Base-by-base conservation (phyloP, 2,888 invertebrate species). In the Limenitis camilla region DNA sequence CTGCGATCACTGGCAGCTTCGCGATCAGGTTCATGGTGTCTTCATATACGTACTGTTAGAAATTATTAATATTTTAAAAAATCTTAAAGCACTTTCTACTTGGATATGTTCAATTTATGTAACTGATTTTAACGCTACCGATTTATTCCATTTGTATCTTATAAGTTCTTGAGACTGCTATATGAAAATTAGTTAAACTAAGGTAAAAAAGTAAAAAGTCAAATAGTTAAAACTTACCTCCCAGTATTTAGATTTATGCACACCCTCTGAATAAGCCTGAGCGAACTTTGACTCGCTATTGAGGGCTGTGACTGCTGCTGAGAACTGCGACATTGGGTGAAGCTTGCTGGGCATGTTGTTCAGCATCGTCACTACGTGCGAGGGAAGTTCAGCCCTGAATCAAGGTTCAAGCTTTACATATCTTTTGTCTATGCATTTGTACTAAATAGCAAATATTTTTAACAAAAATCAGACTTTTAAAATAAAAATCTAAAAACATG, bases 301-400 rank as follows among this genome's bases (percentile, higher is more conserved):
- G 61, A 97, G 90, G 4, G 95, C 94, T 11, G 96, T 96, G 62
- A 97, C 92, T 29, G 97, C 97, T 1, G 96, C 94, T 29, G 94
- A 92, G 75, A 98, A 93, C 85, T 98, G 98, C 0, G 96, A 92
- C 98, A 98, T 98, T 1, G 98, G 98, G 76, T 98, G 98, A 52
- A 98, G 89, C 68, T 92, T 91, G 68, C 90, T 90, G 10, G 98
- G 98, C 84, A 98, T 92, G 81, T 95, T 95, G 89, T 97, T 96
- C 67, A 98, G 88, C 89, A 97, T 93, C 43, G 94, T 94, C 48
- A 96, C 96, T n/a, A 98, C 95, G 80, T 98, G 97, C 29, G 94
- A 89, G 6, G 98, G 97, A 10, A 98, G 84, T 66, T 94, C 93
- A n/a, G 97, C 96, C 71, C 96, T 92, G 49, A 5, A 42, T n/a